Evolutionary conservation across 2,797 vertebrate genomes (phyloP).

Genomic region (Margarornis squamiger): DNA sequence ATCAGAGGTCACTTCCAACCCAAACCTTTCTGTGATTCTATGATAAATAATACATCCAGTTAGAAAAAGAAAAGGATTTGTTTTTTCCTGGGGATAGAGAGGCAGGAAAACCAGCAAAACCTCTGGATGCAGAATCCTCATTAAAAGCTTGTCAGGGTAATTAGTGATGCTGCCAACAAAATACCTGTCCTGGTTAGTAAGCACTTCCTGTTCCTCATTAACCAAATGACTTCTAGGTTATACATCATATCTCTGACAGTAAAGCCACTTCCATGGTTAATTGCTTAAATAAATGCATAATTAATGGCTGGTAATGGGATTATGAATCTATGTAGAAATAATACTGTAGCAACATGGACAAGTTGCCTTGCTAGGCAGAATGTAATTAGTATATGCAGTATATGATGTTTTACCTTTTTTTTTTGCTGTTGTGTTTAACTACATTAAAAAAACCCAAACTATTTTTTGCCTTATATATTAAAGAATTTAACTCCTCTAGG

Average conservation of each 20-base stretch:
- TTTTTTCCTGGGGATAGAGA: not conserved
- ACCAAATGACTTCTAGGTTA: conserved; percentile 65
- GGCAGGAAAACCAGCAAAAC: not conserved
- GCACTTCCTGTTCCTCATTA: conserved; percentile 68
- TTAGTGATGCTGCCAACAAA: conserved; percentile 44
- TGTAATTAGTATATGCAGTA: not conserved
- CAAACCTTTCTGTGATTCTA: not conserved
- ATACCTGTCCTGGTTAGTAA: conserved; percentile 55
- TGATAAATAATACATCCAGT: not conserved
- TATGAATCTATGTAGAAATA: conserved; percentile 41
- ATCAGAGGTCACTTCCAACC: not conserved
- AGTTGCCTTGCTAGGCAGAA: not conserved
- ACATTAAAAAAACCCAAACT: not conserved
- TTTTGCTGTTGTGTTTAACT: not conserved
- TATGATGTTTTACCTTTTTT: not conserved
- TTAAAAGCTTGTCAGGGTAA: conserved; percentile 38
- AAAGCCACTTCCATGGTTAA: conserved; percentile 68
- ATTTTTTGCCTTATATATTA: not conserved
- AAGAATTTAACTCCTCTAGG: not conserved
- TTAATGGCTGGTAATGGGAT: conserved; percentile 18
- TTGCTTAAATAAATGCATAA: conserved; percentile 73
- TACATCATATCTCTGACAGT: conserved; percentile 58
- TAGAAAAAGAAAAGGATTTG: not conserved
- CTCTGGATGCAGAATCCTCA: not conserved
- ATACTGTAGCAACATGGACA: not conserved